Evolutionary conservation across 2,888 invertebrate genomes (phyloP).

Genomic region (Cephus spinipes): DNA sequence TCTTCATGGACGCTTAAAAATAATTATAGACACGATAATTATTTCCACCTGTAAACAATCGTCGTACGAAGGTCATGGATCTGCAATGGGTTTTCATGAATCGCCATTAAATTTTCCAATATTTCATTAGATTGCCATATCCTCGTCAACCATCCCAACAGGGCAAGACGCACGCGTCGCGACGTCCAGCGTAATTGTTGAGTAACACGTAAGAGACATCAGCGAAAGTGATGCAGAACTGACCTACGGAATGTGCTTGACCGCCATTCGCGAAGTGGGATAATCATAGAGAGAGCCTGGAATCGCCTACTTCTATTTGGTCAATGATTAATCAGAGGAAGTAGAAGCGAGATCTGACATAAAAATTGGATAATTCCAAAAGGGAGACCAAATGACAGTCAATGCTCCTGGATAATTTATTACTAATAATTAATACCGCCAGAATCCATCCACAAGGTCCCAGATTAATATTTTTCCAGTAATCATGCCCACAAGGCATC

Average conservation of each 20-base stretch:
- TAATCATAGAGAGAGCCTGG: background rate
- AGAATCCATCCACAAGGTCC: no score
- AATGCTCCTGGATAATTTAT: no score
- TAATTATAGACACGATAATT: background rate
- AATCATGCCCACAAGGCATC: no score
- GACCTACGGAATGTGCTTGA: conserved; percentile 46
- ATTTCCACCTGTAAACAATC: background rate
- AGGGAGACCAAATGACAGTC: no score
- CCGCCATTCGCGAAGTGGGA: conserved; percentile 25
- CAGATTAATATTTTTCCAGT: no score
- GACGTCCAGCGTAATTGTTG: conserved; percentile 41
- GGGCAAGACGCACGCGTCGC: conserved; percentile 32
- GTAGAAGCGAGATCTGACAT: no score
- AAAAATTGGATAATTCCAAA: no score
- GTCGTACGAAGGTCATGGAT: background rate
- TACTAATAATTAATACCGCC: no score
- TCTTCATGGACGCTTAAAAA: no score
- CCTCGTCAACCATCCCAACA: background rate
- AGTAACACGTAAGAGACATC: conserved; percentile 38
- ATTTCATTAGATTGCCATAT: no score
- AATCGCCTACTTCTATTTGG: no score
- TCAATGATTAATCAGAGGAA: no score
- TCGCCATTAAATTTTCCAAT: background rate
- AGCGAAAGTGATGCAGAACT: conserved; percentile 48
- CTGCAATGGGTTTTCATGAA: background rate